These are phyloP conservation scores for Lithophane leautieri DNA, from an alignment of 2,888 invertebrate species.

Conservation along the genomic window DNA sequence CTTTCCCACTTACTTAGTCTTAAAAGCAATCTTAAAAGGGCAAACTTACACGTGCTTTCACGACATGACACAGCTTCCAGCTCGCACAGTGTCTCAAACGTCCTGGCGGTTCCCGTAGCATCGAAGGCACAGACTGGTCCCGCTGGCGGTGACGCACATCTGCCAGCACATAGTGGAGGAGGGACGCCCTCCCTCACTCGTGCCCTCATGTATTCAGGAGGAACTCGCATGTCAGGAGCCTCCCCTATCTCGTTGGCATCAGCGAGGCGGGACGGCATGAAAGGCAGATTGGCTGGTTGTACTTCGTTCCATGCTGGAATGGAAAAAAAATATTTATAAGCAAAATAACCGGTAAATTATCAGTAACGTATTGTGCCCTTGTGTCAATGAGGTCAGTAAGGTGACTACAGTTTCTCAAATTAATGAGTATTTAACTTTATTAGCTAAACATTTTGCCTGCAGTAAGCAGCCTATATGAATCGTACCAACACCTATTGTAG, in stretches of 20 bases:
- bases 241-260: conserved; percentile 74
- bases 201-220: conserved; percentile 73
- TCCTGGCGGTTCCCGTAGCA: conserved; percentile 89
- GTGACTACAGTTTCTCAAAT: background rate
- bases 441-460: background rate
- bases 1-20: background rate
- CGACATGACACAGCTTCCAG: conserved; percentile 90
- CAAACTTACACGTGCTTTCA: conserved; percentile 90
- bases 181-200: conserved; percentile 85
- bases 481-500: too few relatives aligned
- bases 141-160: conserved; percentile 82
- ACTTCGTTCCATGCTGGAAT: conserved; percentile 82
- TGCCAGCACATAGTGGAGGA: conserved; percentile 84
- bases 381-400: background rate
- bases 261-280: conserved; percentile 78
- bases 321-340: background rate
- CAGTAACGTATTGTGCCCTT: background rate
- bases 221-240: conserved; percentile 70
- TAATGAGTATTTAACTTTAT: background rate
- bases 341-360: background rate
- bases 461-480: background rate
- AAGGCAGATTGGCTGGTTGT: conserved; percentile 80
- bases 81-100: conserved; percentile 91
- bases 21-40: background rate
- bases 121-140: conserved; percentile 91